phyloP scores from a whole-genome alignment of 1,140 invertebrate species.

The Panagrolaimus sp. region DNA sequence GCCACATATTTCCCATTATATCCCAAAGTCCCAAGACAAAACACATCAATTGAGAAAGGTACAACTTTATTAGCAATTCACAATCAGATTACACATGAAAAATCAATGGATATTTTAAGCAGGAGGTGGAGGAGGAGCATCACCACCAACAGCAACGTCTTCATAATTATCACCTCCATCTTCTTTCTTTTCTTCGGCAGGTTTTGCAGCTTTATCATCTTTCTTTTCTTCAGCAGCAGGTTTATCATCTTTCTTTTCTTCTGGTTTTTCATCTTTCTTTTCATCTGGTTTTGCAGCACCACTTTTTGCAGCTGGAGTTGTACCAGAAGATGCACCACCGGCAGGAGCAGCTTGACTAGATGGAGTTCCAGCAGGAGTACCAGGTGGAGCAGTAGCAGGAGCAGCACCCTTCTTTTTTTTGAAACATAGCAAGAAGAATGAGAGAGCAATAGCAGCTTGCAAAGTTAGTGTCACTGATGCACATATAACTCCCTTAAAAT shows the following conservation, averaged over 20 bases:
- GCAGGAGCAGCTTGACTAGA: background rate
- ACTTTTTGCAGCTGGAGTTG: background rate
- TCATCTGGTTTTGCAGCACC: slow-evolving; percentile 2
- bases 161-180: slow-evolving; percentile 9
- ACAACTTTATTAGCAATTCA: no score
- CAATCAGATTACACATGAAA: no score
- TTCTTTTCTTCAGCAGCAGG: slow-evolving; percentile 14
- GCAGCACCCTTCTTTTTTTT: background rate
- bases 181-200: slow-evolving; percentile 5
- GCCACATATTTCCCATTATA: no score
- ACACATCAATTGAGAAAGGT: no score
- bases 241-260: slow-evolving; percentile 10
- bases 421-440: no score
- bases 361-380: background rate
- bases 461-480: no score
- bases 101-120: background rate
- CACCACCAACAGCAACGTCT: slow-evolving; percentile 12
- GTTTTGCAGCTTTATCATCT: background rate
- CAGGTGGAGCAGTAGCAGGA: background rate
- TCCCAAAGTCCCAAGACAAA: no score
- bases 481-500: no score
- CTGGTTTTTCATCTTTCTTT: slow-evolving; percentile 7
- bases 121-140: slow-evolving; percentile 8
- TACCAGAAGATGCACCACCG: background rate
- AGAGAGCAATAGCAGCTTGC: no score